Evolutionary conservation across 1,140 invertebrate species (phyloP), one percentile per base, ranked within the genome.

Genomic region (Armadillidium nasatum): DNA sequence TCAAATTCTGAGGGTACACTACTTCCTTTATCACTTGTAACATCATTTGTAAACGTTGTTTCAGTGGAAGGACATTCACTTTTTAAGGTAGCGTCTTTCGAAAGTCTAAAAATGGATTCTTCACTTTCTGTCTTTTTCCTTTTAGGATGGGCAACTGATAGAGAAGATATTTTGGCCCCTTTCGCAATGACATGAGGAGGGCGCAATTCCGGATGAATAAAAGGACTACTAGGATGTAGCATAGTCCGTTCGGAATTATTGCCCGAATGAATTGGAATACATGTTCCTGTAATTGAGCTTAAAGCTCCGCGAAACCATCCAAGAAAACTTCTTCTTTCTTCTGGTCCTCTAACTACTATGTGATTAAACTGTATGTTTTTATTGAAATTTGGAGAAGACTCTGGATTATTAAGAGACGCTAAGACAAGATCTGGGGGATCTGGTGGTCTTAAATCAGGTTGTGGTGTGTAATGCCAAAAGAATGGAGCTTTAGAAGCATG

Each of bases 401-500:
- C 74, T 10, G 15, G 33, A 44, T 45, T 10, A 15, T 45, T 75
- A 13, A 79, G 75, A 9, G 78, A 75, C 1, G 50, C 50, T 19
- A 60, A 7, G 19, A 60, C 50, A 21, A 81, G 72, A 21, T 76
- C 76, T 11, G 75, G 77, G 4, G 79, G 78, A 46, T 77, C 78
- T 2, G 79, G 77, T 15, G 75, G 76, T 19, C 23, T 23, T 46
- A 50, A 67, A 19, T 71, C 45, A 44, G 74, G 75, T n/a, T 74
- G 75, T 4, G 77, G 80, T 45, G 76, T 75, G 66, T 81, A 81
- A 75, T 81, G 80, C 80, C 80, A 81, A 10, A 75, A 74, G 54
- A 81, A 81, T 6, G 77, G 69, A 9, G 80, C 76, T 44, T 78
- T 60, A 10, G 80, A 75, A 4, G 76, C 50, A 19, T 76, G 74